Evolutionary conservation across 2,113 vertebrate genomes (phyloP).

Genomic region (Campylomormyrus tamandua): DNA sequence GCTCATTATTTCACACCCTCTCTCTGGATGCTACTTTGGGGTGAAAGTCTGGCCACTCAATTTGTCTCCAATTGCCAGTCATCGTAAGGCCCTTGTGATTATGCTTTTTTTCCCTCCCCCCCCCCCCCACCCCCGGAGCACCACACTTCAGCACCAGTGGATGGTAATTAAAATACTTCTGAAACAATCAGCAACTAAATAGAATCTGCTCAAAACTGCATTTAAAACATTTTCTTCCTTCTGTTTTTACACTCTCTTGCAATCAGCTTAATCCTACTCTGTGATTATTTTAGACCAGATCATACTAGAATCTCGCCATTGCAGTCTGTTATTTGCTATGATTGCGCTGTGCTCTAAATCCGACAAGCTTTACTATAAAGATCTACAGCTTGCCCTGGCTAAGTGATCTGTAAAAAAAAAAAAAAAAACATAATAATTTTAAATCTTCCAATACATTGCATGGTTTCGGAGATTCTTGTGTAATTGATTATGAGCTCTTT

Average conservation of each 20-base stretch:
- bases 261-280: background rate
- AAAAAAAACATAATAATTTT: background rate
- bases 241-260: background rate
- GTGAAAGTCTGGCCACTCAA: background rate
- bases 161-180: conserved; percentile 4
- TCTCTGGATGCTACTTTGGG: background rate
- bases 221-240: background rate
- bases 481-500: background rate
- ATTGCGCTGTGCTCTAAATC: background rate
- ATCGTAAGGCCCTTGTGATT: background rate
- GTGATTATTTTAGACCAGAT: background rate
- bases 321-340: background rate
- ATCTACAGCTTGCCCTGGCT: background rate
- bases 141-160: background rate
- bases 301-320: background rate
- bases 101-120: background rate
- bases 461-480: background rate
- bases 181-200: background rate
- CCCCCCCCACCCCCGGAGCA: background rate
- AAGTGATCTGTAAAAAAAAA: background rate
- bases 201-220: background rate
- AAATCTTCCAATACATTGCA: background rate
- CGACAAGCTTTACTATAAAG: background rate
- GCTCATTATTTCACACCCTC: background rate
- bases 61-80: background rate